Evolutionary conservation across 2,113 vertebrate species (phyloP).

Genomic region (Myodes glareolus): DNA sequence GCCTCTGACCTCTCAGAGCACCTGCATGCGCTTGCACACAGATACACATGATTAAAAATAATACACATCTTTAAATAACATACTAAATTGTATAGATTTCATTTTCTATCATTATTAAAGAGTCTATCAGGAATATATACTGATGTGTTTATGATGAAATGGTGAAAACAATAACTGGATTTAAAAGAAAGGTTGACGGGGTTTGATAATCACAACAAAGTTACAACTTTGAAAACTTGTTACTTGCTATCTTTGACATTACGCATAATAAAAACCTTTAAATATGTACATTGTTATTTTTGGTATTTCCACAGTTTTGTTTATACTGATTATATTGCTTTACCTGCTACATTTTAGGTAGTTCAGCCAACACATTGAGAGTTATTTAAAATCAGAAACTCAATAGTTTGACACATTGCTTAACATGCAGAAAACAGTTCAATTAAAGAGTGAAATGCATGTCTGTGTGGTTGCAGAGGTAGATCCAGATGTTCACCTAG

Average conservation of each 20-base stretch:
- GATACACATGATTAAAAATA: background rate
- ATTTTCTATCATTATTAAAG: background rate
- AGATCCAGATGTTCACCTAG: background rate
- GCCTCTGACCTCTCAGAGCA: background rate
- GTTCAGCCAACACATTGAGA: constrained; percentile 26
- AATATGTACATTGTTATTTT: background rate
- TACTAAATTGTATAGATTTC: background rate
- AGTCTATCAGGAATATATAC: background rate
- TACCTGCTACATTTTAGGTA: constrained; percentile 29
- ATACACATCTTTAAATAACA: background rate
- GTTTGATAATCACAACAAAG: background rate
- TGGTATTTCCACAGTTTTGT: constrained; percentile 43
- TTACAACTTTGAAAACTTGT: background rate
- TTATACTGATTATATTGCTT: constrained; percentile 27
- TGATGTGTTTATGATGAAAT: background rate
- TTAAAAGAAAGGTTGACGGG: constrained; percentile 41
- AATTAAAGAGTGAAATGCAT: constrained; percentile 23
- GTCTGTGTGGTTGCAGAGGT: background rate
- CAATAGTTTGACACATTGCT: background rate
- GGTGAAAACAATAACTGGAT: background rate
- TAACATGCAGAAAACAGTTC: constrained; percentile 4
- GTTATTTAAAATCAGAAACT: constrained; percentile 41
- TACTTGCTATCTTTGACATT: constrained; percentile 27
- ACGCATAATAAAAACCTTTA: background rate
- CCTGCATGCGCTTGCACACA: background rate